phyloP scores from a whole-genome alignment of 2,113 vertebrate genomes.

The Bubalus kerabau region DNA sequence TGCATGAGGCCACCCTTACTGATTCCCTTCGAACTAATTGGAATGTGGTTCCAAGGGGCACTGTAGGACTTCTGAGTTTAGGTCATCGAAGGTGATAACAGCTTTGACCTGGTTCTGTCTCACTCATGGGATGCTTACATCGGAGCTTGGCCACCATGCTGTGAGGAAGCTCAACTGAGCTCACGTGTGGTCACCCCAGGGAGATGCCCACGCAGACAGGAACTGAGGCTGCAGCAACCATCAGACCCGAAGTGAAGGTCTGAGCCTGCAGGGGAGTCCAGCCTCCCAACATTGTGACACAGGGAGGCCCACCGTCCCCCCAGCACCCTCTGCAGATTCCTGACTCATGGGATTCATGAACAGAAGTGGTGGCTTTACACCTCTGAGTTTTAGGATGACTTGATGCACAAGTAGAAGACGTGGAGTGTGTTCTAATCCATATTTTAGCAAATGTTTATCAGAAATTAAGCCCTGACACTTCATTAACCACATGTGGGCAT shows the following conservation, averaged over 20 bases:
- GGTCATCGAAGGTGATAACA: neutral
- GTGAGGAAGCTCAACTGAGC: neutral
- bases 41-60: neutral
- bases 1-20: neutral
- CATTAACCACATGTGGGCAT: neutral
- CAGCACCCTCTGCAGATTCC: neutral
- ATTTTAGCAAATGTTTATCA: neutral
- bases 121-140: neutral
- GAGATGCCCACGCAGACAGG: too few species aligned
- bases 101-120: neutral
- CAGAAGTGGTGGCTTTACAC: neutral
- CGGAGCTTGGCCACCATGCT: neutral
- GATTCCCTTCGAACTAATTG: neutral
- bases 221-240: neutral
- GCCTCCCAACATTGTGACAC: neutral
- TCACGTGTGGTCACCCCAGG: fast-evolving
- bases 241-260: fast-evolving
- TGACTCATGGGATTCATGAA: neutral
- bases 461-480: neutral
- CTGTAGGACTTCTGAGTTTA: neutral
- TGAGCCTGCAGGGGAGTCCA: neutral
- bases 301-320: neutral
- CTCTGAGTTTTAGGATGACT: neutral
- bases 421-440: neutral
- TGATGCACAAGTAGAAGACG: neutral